Evolutionary conservation across 64 coral and sea anemone genomes (phyloP).

Genomic region (Trachythela sp.): DNA sequence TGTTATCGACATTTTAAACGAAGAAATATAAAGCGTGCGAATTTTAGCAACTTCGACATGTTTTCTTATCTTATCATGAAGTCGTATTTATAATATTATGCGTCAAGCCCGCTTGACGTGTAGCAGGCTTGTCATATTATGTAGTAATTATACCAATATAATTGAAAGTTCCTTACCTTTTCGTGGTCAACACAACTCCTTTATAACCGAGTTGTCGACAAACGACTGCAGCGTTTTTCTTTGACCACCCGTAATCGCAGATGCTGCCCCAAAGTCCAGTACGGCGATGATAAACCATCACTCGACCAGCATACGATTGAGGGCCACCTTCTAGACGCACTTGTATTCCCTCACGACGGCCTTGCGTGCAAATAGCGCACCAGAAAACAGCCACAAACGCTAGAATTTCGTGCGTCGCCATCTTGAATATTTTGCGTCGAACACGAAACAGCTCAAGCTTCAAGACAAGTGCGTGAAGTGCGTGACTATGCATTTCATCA

Average conservation of each 20-base stretch:
- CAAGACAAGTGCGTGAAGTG: no score
- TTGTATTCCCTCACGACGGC: neutral
- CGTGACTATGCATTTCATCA: no score
- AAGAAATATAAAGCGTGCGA: no score
- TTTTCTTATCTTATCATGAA: no score
- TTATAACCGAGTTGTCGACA: slow-evolving; percentile 3
- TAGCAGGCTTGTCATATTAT: no score
- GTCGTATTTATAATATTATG: no score
- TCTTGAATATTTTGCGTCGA: neutral
- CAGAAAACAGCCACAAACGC: neutral
- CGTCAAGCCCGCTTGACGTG: no score
- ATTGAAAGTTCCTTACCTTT: neutral
- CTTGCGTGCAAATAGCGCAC: neutral
- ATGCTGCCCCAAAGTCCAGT: neutral
- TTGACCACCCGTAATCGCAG: neutral
- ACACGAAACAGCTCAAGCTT: no score
- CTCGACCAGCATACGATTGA: neutral
- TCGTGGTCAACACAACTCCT: neutral
- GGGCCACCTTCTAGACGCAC: slow-evolving; percentile 8
- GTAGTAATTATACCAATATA: neutral
- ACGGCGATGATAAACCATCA: neutral
- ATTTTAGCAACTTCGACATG: no score
- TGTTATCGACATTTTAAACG: no score
- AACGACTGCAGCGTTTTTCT: neutral
- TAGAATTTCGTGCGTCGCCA: neutral